Evolutionary conservation across 37 sponge, comb jelly and placozoan genomes (phyloP), one percentile per base, ranked within the genome.

Genomic region (Cliona cf. orientalis): DNA sequence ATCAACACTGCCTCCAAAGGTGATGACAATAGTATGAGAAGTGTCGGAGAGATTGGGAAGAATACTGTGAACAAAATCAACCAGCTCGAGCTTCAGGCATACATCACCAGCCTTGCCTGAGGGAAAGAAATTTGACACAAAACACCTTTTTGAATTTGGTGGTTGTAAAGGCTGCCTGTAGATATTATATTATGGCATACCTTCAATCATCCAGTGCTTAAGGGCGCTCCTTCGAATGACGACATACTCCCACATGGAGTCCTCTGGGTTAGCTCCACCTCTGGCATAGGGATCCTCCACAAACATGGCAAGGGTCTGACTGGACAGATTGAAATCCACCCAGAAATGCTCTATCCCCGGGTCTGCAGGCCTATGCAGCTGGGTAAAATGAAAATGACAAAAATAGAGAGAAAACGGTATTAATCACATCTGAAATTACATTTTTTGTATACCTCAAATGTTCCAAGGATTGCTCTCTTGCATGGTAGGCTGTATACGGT

Each of bases 241-340:
- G 42, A 84, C 41, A 4, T 32, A 58, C 34, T 75, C 76, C 68
- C 84, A 84, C 58, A 76, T 56, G 53, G 23, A 19, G 49, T 21
- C 31, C 53, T 12, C 40, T 31, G 31, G 49, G 67, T 21, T 1
- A 70, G 60, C 63, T 72, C 72, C 46, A 22, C 31, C 46, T 26
- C 33, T 22, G 31, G 34, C 4, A 45, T 44, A 14, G 7, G 55
- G 23, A 32, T 81, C 84, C n/a, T 70, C 76, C 59, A 75, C 76
- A 56, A 45, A 75, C 58, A 84, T 23, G 29, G 84, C 57, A 57
- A 84, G 19, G 44, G n/a, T 75, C 23, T 29, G 35, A 25, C 67
- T 75, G 58, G 58, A 31, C 7, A 55, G 75, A 58, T 84, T 84
- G 76, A 84, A 84, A 60, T 84, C 84, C 76, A 84, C 77, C 84